A percentile compares a stretch with the other conserved stretches of the same genome.
These are phyloP conservation scores for Telmatochromis brachygnathus DNA, from an alignment of 2,113 vertebrate species.

Conservation along the genomic window DNA sequence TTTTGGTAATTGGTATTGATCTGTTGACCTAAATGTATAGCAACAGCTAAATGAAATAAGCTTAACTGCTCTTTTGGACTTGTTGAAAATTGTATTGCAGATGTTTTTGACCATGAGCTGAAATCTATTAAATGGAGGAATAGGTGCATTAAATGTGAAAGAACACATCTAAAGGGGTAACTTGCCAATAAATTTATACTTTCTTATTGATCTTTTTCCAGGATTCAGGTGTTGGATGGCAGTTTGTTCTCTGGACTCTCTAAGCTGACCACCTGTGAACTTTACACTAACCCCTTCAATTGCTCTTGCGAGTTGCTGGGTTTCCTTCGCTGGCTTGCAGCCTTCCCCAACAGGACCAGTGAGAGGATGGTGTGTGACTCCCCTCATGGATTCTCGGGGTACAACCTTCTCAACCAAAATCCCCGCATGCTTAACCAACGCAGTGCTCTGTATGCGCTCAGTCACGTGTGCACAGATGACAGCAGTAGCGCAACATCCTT, in stretches of 20 bases:
- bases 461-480: slow-evolving; percentile 80
- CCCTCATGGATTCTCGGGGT: slow-evolving; percentile 82
- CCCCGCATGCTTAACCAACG: slow-evolving; percentile 78
- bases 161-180: not conserved
- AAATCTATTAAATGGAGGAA: not conserved
- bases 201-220: not conserved
- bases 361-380: slow-evolving; percentile 95
- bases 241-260: slow-evolving; percentile 81
- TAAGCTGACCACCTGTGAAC: slow-evolving; percentile 89
- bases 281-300: slow-evolving; percentile 97
- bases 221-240: slow-evolving; percentile 89
- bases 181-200: not conserved
- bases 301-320: slow-evolving; percentile 93
- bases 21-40: not conserved
- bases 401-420: slow-evolving; percentile 88
- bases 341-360: slow-evolving; percentile 88
- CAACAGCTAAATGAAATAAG: not conserved
- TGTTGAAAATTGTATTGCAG: not conserved
- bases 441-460: slow-evolving; percentile 85
- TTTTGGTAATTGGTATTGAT: slow-evolving; percentile 12
- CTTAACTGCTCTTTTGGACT: not conserved
- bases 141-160: not conserved
- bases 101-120: not conserved
- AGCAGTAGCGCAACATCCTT: slow-evolving; percentile 68
- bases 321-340: slow-evolving; percentile 90